Evolutionary conservation across 2,888 invertebrate genomes (phyloP).

Genomic region (Andrena bicolor): DNA sequence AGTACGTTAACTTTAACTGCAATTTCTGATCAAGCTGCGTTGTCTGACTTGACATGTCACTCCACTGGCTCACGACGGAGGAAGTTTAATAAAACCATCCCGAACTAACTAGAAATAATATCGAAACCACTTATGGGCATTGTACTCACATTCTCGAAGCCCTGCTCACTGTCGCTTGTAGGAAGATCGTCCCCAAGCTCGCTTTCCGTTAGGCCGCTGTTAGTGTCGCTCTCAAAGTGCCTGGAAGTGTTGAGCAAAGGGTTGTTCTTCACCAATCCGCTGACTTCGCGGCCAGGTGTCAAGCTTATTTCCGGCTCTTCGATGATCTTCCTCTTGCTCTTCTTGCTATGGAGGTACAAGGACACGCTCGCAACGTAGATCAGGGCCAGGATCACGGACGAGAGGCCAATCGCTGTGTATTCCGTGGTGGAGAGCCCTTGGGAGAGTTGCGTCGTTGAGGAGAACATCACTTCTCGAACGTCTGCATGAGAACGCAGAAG

Average conservation of each 20-base stretch:
- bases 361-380: slow-evolving; percentile 95
- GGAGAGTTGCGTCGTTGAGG: slow-evolving; percentile 86
- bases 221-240: slow-evolving; percentile 86
- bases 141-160: slow-evolving; percentile 79
- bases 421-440: slow-evolving; percentile 90
- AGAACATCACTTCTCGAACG: slow-evolving; percentile 92
- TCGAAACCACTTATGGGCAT: neutral
- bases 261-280: slow-evolving; percentile 92
- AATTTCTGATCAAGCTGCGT: neutral
- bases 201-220: slow-evolving; percentile 78
- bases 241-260: slow-evolving; percentile 88
- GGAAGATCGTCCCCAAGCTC: slow-evolving; percentile 79
- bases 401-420: slow-evolving; percentile 93
- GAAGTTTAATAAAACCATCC: neutral
- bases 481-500: slow-evolving; percentile 85
- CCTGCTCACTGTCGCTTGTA: slow-evolving; percentile 77
- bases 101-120: no score
- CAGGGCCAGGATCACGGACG: slow-evolving; percentile 93
- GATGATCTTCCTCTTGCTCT: slow-evolving; percentile 85
- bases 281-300: slow-evolving; percentile 86
- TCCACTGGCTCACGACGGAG: no score
- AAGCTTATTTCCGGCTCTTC: slow-evolving; percentile 82
- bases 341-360: slow-evolving; percentile 92
- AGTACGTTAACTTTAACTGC: neutral
- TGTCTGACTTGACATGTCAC: no score